Percentiles rank a stretch among this genome's conserved stretches.
Evolutionary conservation across 1,140 invertebrate genomes (phyloP).

Genomic region (Achroia grisella): DNA sequence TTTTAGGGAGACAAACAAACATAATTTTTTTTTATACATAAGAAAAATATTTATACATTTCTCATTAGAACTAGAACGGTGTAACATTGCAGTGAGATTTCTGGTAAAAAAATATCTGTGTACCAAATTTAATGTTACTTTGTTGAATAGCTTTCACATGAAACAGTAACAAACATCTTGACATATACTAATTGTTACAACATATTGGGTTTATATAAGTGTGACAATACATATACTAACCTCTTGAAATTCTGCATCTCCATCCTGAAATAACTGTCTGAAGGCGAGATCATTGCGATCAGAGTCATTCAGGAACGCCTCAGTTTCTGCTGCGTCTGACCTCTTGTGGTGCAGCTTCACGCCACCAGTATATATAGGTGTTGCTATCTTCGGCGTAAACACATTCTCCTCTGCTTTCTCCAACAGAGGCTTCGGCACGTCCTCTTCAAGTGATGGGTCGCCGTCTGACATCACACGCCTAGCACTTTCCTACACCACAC

Average conservation of each 20-base stretch:
- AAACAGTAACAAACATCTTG: too few relatives aligned
- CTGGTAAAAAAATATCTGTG: too few relatives aligned
- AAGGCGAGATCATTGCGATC: constrained; percentile 61
- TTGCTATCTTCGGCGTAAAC: constrained; percentile 58
- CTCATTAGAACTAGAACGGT: too few relatives aligned
- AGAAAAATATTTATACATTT: too few relatives aligned
- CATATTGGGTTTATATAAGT: too few relatives aligned
- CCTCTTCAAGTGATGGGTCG: constrained; percentile 70
- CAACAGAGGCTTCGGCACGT: constrained; percentile 55
- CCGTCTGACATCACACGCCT: constrained; percentile 68
- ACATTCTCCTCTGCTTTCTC: constrained; percentile 57
- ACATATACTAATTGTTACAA: too few relatives aligned
- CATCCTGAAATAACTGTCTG: constrained; percentile 55
- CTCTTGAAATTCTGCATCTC: constrained; percentile 51
- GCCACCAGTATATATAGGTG: constrained; percentile 53
- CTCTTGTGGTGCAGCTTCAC: constrained; percentile 55
- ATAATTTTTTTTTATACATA: too few relatives aligned
- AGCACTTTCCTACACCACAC: constrained; percentile 6
- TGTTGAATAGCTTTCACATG: too few relatives aligned
- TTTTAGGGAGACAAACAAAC: too few relatives aligned
- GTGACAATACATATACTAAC: constrained; percentile 23
- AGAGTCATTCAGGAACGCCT: constrained; percentile 53
- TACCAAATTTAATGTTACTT: too few relatives aligned
- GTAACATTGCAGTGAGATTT: too few relatives aligned
- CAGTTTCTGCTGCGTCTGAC: constrained; percentile 46